These are phyloP conservation scores for Nemopilema nomurai DNA, from an alignment of 30 jellyfish, hydroid and myxozoan species.

Conservation along the genomic window DNA sequence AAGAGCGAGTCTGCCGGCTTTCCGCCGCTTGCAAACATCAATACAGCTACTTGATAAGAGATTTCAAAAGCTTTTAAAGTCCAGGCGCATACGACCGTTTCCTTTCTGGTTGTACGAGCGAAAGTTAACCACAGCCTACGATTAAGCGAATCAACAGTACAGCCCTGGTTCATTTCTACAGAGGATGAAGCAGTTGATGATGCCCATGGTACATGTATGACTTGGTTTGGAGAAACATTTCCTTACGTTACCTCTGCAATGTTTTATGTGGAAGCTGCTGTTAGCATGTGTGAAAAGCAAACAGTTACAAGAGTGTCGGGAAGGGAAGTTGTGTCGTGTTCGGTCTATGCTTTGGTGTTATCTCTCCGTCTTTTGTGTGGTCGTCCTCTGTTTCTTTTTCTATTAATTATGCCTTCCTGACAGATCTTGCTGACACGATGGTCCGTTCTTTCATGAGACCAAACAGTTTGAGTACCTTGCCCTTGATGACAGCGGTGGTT, in stretches of 20 bases:
- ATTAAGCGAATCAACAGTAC: slow-evolving; percentile 3
- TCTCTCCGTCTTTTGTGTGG: slow-evolving; percentile 15
- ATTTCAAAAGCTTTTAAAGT: too few species aligned
- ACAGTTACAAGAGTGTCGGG: neutral
- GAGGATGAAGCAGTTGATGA: slow-evolving; percentile 1
- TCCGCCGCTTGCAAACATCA: too few species aligned
- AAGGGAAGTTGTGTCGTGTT: neutral
- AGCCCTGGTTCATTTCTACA: slow-evolving; percentile 11
- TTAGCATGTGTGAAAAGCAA: neutral
- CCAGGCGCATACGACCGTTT: neutral
- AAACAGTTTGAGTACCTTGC: too few species aligned
- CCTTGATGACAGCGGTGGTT: too few species aligned
- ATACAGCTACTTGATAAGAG: too few species aligned
- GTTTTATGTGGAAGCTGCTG: slow-evolving; percentile 4
- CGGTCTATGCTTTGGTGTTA: neutral
- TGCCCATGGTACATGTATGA: neutral
- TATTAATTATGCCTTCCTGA: too few species aligned
- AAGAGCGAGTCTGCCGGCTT: too few species aligned
- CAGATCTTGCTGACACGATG: too few species aligned
- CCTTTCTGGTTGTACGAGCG: neutral
- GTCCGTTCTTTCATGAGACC: too few species aligned
- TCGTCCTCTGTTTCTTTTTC: too few species aligned
- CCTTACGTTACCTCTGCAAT: neutral
- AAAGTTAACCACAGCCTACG: slow-evolving; percentile 1
- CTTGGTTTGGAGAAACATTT: slow-evolving; percentile 7